Base-by-base conservation (phyloP, 2,797 vertebrate genomes). In the Peromyscus aztecus region DNA sequence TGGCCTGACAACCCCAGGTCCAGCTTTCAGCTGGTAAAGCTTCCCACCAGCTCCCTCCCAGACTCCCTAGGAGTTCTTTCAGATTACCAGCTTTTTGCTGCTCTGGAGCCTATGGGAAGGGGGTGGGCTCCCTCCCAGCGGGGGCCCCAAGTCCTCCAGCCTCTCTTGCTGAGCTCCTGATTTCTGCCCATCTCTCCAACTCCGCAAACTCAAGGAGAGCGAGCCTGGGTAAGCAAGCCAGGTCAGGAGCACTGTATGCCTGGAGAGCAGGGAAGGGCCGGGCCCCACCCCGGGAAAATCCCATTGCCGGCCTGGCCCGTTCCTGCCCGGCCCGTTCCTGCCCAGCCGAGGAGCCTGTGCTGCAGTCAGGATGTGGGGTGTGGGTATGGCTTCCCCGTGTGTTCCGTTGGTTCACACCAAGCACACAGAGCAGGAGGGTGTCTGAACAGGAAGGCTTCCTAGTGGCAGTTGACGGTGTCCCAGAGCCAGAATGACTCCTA, bases 361-460 rank as follows among this genome's bases (percentile, higher is more conserved):
- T 86, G 94, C 63, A 55, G 67, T 86, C 94, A 94, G 94, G 96
- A 89, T 31, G 61, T 23, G 61, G 73, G 61, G 16, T 52, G 55
- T 43, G 40, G 82, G 82, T 76, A 63, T 0, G 0, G 91, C 93
- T 96, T 97, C 90, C 94, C 96, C 84, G 16, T 29, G 93, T 0
- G 4, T 31, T 80, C 85, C 29, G 85, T 29, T 90, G 96, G 94
- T 75, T 92, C 80, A 91, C 12, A 34, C 57, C 90, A 91, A 95
- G 86, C 71, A 31, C 5, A 0, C 27, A 37, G 94, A 89, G 37
- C 75, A 76, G 4, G 43, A 95, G 92, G 37, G 78, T 37, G 52
- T 96, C 97, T 65, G 88, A 69, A 86, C 94, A 59, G 81, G 93
- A 95, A 96, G 77, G 83, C 75, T 87, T 96, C 96, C 55, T 4